Base-by-base conservation (phyloP, 2,888 invertebrate genomes). In the Dioctria linearis region DNA sequence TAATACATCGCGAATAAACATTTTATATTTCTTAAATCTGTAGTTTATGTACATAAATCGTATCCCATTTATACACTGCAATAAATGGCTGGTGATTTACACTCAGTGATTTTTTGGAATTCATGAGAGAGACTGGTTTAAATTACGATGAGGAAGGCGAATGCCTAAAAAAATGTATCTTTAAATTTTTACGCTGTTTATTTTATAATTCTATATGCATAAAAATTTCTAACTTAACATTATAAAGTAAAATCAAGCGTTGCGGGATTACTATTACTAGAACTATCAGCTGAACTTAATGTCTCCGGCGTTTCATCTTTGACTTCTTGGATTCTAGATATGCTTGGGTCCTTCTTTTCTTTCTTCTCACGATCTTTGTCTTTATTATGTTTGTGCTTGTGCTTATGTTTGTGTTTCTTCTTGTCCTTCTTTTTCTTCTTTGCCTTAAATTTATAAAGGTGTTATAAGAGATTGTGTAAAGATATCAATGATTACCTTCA, bases 371-470 rank as follows among this genome's bases (percentile, higher is more conserved):
- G 90, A 9, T 89, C 89, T 57, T 89, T 89, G 46, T 91, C 90
- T 83, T 89, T 90, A 75, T 92, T 95, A 86, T 96, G 95, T 85
- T 95, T 96, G 86, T 96, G 95, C 86, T 96, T 96, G 86, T 97
- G 96, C 87, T 96, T 97, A 87, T 97, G 96, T 87, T 97, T 97
- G 88, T 96, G 93, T 86, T 94, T 94, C 85, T 94, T 93, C 85
- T 95, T 94, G 67, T 94, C 93, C 85, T 95, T 94, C 87, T 94
- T 94, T 88, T 94, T 93, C 88, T 94, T 94, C 88, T 94, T 93
- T 4, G 90, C 86, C 90, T 93, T 85, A 1, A 65, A 78, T 46
- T 37, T 39, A 76, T 83, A 82, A 49, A 25, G 25, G 25, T 25
- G 54, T 39, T 46, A 25, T 25, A 25, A 25, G 2, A 25, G 25